Base-by-base conservation (phyloP, 2,113 vertebrate species). In the Oncorhynchus kisutch region DNA sequence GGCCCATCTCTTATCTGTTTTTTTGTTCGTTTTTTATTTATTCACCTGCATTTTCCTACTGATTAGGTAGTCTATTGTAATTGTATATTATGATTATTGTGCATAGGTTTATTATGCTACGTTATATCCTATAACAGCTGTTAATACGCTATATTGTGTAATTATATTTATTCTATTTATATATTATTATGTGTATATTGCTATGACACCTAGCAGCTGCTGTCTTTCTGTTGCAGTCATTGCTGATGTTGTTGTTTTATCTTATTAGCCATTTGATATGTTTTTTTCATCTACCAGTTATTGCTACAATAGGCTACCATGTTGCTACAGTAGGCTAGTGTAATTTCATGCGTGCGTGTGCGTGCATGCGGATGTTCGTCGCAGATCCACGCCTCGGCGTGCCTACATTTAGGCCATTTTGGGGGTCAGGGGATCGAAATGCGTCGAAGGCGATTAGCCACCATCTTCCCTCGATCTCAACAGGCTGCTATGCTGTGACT, bases 401-500 rank as follows among this genome's bases (percentile, higher is more conserved):
- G 57, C 20, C 2, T 60, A 60, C 57, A 60, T 60, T 22, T 60
- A 60, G 57, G 57, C 18, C 2, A 20, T 48, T 73, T 84, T 87
- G 81, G 77, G 80, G 85, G 85, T 84, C 71, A 54, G 72, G 74
- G 70, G 75, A 77, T 75, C 78, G 62, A 83, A 80, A n/a, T 7
- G 67, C 67, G 31, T 39, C 48, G 72, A 67, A 88, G 74, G 71
- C 78, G 72, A 76, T 51, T 67, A 71, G 84, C 79, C 78, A 27
- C 76, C 78, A 81, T 87, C 67, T 69, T 31, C 22, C 12, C 24
- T 27, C 48, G 71, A 65, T 83, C 86, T 85, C 88, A 76, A 76
- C 84, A 74, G 77, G 85, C 22, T 73, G 31, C 78, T 70, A 8
- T 72, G 3, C 76, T 78, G 81, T 91, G 90, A 88, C 87, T 82